These are phyloP conservation scores for Bombus sibiricus DNA, from an alignment of 1,140 invertebrate species.

Conservation along the genomic window DNA sequence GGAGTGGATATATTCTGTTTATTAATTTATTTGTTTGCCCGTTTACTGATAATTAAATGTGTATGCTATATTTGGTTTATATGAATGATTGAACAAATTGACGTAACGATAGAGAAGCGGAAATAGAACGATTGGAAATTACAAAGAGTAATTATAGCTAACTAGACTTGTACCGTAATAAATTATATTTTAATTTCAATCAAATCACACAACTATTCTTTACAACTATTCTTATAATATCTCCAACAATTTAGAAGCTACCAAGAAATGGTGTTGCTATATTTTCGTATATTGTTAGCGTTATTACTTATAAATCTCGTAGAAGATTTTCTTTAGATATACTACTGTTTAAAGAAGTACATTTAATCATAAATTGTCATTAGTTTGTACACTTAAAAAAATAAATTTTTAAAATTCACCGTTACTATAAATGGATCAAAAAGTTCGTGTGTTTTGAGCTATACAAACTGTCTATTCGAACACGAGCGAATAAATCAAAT, in stretches of 20 bases:
- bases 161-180: neutral
- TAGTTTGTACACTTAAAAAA: no score
- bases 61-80: neutral
- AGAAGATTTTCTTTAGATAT: neutral
- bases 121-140: no score
- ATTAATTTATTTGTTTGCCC: neutral
- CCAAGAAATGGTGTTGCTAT: neutral
- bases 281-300: neutral
- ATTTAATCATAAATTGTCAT: no score
- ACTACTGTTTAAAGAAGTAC: neutral
- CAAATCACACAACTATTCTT: neutral
- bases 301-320: neutral
- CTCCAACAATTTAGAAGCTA: neutral
- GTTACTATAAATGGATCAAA: no score
- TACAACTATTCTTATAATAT: neutral
- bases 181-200: neutral
- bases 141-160: neutral
- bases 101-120: no score
- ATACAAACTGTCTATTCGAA: no score
- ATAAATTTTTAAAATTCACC: no score
- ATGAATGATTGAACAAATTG: neutral
- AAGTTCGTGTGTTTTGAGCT: no score
- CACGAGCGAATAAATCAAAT: no score
- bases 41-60: neutral
- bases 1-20: neutral